Conservation (phyloP, 1,140 invertebrate species). For the Mya arenaria region DNA sequence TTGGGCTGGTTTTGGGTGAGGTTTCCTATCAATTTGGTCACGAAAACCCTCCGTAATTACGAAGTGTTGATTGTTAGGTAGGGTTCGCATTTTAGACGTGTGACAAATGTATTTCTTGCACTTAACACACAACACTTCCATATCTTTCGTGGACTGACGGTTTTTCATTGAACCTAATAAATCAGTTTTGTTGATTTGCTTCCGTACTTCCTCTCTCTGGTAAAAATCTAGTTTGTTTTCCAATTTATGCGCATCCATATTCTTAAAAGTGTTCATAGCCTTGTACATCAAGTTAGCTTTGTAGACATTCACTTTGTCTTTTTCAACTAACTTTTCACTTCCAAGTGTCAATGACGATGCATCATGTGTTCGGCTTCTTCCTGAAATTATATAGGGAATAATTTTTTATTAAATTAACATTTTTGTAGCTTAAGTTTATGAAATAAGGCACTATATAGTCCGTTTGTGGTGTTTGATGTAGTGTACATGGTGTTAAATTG, state of each 20-base stretch:
- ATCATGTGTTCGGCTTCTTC: slow-evolving; percentile 7
- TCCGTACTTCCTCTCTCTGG: slow-evolving; percentile 30
- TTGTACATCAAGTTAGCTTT: slow-evolving; percentile 49
- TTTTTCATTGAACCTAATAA: background rate
- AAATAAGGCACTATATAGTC: too few species aligned
- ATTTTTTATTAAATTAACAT: too few species aligned
- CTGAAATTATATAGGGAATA: background rate
- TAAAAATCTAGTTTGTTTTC: slow-evolving; percentile 2
- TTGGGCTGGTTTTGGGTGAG: slow-evolving; percentile 17
- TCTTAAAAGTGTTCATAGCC: slow-evolving; percentile 15
- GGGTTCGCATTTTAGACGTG: background rate
- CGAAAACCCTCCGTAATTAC: slow-evolving; percentile 29
- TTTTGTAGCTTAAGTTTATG: too few species aligned
- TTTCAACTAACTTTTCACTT: slow-evolving; percentile 18
- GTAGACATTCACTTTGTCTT: slow-evolving; percentile 37
- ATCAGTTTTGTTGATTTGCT: slow-evolving; percentile 3
- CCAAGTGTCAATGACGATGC: slow-evolving; percentile 13
- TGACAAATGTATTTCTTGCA: background rate
- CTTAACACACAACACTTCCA: slow-evolving; percentile 7
- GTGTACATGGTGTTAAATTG: too few species aligned
- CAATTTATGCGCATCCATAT: background rate
- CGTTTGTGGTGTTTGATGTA: too few species aligned
- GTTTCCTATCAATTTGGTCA: background rate
- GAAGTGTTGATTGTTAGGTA: background rate
- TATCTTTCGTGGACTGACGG: background rate